Evolutionary conservation across 2,113 vertebrate genomes (phyloP).

Genomic region (Hystrix cristata): DNA sequence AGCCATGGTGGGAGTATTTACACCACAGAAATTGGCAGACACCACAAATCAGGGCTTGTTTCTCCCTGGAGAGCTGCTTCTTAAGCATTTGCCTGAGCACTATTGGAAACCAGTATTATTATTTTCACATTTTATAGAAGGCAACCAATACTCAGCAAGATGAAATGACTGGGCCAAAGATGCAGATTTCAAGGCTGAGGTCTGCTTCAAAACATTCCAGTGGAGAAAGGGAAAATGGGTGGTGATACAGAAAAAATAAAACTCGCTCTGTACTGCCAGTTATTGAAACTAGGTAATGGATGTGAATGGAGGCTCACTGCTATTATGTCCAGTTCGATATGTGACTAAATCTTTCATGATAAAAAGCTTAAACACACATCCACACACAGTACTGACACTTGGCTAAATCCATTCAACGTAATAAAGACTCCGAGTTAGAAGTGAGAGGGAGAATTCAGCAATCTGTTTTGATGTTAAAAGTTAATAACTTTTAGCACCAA

Average conservation of each 20-base stretch:
- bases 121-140: background rate
- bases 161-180: constrained; percentile 29
- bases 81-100: background rate
- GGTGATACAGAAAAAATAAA: background rate
- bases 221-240: background rate
- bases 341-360: background rate
- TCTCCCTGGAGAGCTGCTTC: background rate
- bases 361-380: background rate
- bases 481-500: background rate
- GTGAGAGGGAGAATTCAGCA: background rate
- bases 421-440: constrained; percentile 32
- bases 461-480: background rate
- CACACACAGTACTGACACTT: background rate
- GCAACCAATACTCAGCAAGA: background rate
- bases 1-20: background rate
- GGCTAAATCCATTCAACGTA: background rate
- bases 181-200: background rate
- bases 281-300: background rate
- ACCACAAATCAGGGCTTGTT: background rate
- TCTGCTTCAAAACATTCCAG: background rate
- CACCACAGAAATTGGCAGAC: background rate
- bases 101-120: background rate
- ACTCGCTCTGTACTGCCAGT: background rate
- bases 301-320: background rate
- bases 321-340: background rate